Percentiles rank a stretch among this genome's conserved stretches.
phyloP scores from a whole-genome alignment of 2,797 vertebrate genomes.

The Rhadinocentrus ornatus region DNA sequence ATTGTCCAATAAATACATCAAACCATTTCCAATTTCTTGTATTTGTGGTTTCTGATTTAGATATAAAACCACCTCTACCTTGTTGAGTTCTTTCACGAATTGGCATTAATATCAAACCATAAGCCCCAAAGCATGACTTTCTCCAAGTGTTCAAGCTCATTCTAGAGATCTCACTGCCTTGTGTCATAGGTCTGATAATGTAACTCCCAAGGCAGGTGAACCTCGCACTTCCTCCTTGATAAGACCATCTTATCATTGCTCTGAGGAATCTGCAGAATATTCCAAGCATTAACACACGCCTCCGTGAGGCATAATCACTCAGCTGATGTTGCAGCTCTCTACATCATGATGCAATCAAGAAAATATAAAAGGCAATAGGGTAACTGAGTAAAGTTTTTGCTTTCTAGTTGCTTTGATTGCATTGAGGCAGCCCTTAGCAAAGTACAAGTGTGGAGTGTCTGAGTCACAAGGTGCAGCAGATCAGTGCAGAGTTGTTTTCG shows the following conservation, averaged over 20 bases:
- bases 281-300: slow-evolving; percentile 43
- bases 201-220: slow-evolving; percentile 16
- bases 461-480: slow-evolving; percentile 42
- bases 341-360: not conserved
- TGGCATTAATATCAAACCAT: not conserved
- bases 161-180: slow-evolving; percentile 15
- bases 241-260: slow-evolving; percentile 51
- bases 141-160: slow-evolving; percentile 3
- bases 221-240: slow-evolving; percentile 43
- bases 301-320: slow-evolving; percentile 15
- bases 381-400: not conserved
- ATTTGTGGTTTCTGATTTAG: slow-evolving; percentile 15
- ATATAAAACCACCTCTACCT: not conserved
- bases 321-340: slow-evolving; percentile 36
- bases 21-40: slow-evolving; percentile 30
- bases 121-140: not conserved
- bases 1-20: slow-evolving; percentile 63
- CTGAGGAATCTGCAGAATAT: slow-evolving; percentile 70
- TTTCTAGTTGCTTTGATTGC: not conserved
- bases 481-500: slow-evolving; percentile 33
- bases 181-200: not conserved
- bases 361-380: not conserved
- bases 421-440: not conserved
- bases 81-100: not conserved
- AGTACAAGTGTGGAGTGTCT: slow-evolving; percentile 7